A percentile compares a stretch with the other conserved stretches of the same genome.
Conservation (phyloP, 2,113 vertebrate genomes). For the Malaclemys terrapin region DNA sequence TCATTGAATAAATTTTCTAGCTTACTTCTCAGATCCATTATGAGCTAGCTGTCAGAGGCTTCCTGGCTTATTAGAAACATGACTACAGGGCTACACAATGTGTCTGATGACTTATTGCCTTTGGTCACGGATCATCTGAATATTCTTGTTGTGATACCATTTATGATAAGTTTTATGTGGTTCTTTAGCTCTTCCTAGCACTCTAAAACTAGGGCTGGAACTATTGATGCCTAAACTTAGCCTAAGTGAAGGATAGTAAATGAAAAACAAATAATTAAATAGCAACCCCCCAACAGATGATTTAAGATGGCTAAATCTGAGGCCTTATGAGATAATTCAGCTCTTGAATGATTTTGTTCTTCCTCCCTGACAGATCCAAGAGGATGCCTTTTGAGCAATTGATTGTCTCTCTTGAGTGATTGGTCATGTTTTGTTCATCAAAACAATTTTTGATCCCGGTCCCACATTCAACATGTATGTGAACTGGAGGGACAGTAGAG, state of each 20-base stretch:
- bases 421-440: background rate
- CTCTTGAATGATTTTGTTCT: background rate
- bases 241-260: background rate
- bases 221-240: fast-evolving
- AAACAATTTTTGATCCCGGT: background rate
- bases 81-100: background rate
- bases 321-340: background rate
- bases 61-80: background rate
- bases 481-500: background rate
- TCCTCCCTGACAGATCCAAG: background rate
- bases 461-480: background rate
- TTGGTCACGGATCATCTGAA: background rate
- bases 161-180: background rate
- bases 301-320: background rate
- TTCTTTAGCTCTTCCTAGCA: background rate
- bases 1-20: background rate
- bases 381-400: background rate
- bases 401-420: background rate
- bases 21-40: background rate
- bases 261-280: background rate
- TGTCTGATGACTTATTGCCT: background rate
- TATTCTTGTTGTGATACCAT: background rate
- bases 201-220: background rate
- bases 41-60: background rate
- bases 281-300: background rate